These are phyloP conservation scores for Natrix natrix DNA, from an alignment of 2,797 vertebrate species.

Conservation along the genomic window DNA sequence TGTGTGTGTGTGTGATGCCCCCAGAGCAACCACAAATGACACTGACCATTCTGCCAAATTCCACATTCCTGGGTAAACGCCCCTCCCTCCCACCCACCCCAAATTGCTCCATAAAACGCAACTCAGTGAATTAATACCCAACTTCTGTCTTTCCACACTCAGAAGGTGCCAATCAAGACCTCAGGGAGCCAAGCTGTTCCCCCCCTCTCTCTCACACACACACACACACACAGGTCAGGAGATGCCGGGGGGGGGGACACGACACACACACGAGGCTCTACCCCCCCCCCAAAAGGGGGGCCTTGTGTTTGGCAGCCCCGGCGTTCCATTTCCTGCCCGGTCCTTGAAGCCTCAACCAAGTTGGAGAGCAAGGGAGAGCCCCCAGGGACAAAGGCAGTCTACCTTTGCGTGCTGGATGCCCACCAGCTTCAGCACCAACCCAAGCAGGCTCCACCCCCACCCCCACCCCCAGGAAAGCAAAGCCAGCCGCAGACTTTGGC, in stretches of 20 bases:
- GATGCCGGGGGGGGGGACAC: neutral
- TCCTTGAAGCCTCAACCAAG: neutral
- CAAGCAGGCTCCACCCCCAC: neutral
- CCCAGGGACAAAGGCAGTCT: neutral
- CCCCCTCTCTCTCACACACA: neutral
- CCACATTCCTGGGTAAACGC: too few species aligned
- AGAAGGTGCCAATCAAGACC: neutral
- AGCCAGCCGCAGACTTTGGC: neutral
- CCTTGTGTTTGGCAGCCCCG: neutral
- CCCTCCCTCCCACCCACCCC: too few species aligned
- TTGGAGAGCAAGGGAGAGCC: neutral
- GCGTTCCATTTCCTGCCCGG: neutral
- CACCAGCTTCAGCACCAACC: neutral
- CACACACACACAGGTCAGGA: neutral
- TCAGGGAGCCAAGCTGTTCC: neutral
- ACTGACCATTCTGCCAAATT: too few species aligned
- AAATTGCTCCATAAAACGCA: neutral
- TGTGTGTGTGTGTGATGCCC: too few species aligned
- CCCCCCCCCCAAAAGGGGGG: neutral
- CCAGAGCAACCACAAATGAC: neutral
- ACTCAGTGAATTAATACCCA: neutral
- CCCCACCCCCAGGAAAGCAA: too few species aligned
- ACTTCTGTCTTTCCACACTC: neutral
- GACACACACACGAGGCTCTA: neutral
- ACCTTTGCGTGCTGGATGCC: neutral